phyloP scores from a whole-genome alignment of 2,113 vertebrate genomes.

The Tragelaphus imberbis region DNA sequence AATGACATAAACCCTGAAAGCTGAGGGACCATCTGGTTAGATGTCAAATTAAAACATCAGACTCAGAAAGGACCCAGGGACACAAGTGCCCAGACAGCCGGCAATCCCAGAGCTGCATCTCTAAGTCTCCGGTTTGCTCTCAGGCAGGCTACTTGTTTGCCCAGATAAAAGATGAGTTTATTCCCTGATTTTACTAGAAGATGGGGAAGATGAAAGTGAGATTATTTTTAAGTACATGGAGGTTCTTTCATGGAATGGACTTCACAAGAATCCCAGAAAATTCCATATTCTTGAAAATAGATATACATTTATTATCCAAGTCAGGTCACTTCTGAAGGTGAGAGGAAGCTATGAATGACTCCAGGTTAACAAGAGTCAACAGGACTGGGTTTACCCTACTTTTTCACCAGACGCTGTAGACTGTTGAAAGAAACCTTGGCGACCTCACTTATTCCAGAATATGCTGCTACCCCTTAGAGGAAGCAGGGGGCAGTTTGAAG shows the following conservation, averaged over 20 bases:
- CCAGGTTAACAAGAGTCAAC: fast-evolving
- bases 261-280: background rate
- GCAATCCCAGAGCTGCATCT: too few relatives aligned
- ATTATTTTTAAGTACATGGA: too few relatives aligned
- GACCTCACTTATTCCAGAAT: background rate
- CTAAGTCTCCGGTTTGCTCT: background rate
- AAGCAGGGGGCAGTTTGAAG: background rate
- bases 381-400: fast-evolving
- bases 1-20: too few relatives aligned
- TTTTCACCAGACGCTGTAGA: fast-evolving
- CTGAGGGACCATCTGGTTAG: background rate
- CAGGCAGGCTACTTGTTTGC: background rate
- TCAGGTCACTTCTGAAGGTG: background rate
- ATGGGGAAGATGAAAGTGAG: background rate
- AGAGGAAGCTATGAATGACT: background rate
- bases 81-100: background rate
- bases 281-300: background rate
- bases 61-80: background rate
- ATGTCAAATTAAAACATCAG: background rate
- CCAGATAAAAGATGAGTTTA: background rate
- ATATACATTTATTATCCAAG: too few relatives aligned
- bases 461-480: fast-evolving
- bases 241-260: background rate
- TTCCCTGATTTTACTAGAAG: background rate
- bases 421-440: fast-evolving